Percentiles rank a stretch among this genome's conserved stretches.
Evolutionary conservation across 2,797 vertebrate genomes (phyloP).

Genomic region (Macropodus opercularis): DNA sequence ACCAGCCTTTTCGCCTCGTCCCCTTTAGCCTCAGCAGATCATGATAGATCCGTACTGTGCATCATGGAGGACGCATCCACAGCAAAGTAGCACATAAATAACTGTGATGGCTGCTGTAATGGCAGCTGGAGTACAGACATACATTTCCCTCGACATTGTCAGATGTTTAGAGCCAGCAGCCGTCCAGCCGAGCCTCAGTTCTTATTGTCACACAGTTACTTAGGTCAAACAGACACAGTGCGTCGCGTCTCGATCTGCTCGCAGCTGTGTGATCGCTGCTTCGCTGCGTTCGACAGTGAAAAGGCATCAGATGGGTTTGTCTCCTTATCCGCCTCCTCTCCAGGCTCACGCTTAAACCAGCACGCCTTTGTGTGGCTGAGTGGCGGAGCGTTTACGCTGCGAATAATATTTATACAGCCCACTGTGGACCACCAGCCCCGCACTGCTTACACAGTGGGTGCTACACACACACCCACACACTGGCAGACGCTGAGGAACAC

Average conservation of each 20-base stretch:
- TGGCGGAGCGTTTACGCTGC: slow-evolving; percentile 54
- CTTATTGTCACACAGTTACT: slow-evolving; percentile 31
- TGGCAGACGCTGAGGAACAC: slow-evolving; percentile 25
- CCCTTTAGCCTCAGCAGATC: not conserved
- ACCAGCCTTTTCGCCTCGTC: no score
- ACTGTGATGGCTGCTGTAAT: not conserved
- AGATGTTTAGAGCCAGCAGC: slow-evolving; percentile 3
- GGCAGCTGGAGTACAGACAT: not conserved
- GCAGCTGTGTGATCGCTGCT: not conserved
- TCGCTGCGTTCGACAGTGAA: not conserved
- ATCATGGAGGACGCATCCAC: not conserved
- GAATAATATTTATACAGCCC: slow-evolving; percentile 73
- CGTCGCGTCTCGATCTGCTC: not conserved
- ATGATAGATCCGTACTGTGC: not conserved
- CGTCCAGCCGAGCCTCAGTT: slow-evolving; percentile 19
- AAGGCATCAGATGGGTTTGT: not conserved
- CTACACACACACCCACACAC: slow-evolving; percentile 28
- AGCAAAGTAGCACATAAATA: slow-evolving; percentile 3
- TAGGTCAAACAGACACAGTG: slow-evolving; percentile 1
- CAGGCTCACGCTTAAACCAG: not conserved
- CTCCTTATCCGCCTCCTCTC: slow-evolving; percentile 7
- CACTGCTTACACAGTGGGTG: slow-evolving; percentile 53
- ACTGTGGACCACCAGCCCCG: slow-evolving; percentile 67
- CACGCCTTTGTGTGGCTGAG: slow-evolving; percentile 40
- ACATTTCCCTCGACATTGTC: slow-evolving; percentile 7